Evolutionary conservation across 1,140 invertebrate genomes (phyloP), one percentile per base, ranked within the genome.

Genomic region (Acyrthosiphon pisum): DNA sequence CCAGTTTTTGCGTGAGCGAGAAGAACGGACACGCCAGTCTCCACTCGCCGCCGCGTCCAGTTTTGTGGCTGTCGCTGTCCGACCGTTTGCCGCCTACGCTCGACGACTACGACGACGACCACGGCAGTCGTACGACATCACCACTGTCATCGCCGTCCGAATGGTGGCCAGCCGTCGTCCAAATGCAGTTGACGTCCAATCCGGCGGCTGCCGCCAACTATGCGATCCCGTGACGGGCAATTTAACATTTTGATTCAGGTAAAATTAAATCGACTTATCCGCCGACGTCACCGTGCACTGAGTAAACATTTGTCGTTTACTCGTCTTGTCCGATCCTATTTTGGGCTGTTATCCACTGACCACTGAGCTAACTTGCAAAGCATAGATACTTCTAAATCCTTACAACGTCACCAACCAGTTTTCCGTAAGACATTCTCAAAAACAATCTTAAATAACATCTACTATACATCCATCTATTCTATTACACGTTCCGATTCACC

Each of bases 241-340:
- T 41, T 20, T 90, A n/a, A 76, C 60, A 76, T 76, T 76, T 90
- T 90, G 37, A 90, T 90, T 68, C 89, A 90, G 89, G 89, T 90
- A 68, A 50, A 22, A 50, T 18, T 9, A 46, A 46, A 46, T 20
- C 0, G n/a, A 22, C 14, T 41, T 3, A 76, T 68, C 30, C 22
- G 60, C 11, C 11, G 30, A 68, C 7, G 30, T 7, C 30, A 26
- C 8, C 2, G n/a, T n/a, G 83, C 9, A 44, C 41, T 9, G 23
- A 8, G 2, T 44, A 68, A 14, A 68, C 30, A 68, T n/a, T n/a
- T 18, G 14, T 68, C 1, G 14, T 37, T 83, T 35, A 37, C 35
- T 0, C 20, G 35, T 23, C 76, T 22, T 83, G 35, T 83, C 20
- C 20, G 20, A 76, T 76, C 1, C n/a, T n/a, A 76, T 76, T 6